Base-by-base conservation (phyloP, 1,140 invertebrate genomes). In the Euwallacea similis region DNA sequence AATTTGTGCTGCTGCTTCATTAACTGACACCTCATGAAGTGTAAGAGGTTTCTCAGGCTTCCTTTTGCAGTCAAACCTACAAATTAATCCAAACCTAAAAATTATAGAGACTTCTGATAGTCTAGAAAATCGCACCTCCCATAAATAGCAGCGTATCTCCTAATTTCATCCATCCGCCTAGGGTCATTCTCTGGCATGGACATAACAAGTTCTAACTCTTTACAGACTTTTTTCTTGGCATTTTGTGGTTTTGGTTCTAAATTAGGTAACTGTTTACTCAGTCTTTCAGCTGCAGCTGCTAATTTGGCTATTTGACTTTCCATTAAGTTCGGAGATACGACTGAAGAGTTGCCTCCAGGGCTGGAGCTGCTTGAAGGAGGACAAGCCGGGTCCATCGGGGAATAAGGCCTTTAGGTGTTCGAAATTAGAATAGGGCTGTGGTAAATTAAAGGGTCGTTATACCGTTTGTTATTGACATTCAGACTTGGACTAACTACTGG, bases 91-190 rank as follows among this genome's bases (percentile, higher is more conserved):
- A 54, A 42, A n/a, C 4, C 16, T 64, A 33, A 33, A 4, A 33
- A 33, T 33, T 1, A 33, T 33, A 33, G 4, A 63, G 46, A 47
- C 43, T 10, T 9, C 11, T 42, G 59, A 8, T 6, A 42, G 33
- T 61, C 16, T 44, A 2, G 7, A 33, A 33, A 33, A 33, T 54
- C 42, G 42, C 54, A 71, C 69, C 93, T 86, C 3, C 96, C 96
- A 81, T 98, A 99, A 78, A 99, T 98, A 10, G 96, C 95, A 11
- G 96, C 93, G 82, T 95, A 98, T 81, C 96, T 96, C 77, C 97
- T 87, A 73, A 98, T 94, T 80, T 96, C 92, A 64, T 98, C 94
- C 91, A 98, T 94, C 74, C 93, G 84, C 11, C 90, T 84, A 0
- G 93, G 94, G 84, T 97, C 94, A 63, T 89, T 89, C 76, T 95